Evolutionary conservation across 2,113 vertebrate genomes (phyloP).

Genomic region (Brienomyrus longianalis): DNA sequence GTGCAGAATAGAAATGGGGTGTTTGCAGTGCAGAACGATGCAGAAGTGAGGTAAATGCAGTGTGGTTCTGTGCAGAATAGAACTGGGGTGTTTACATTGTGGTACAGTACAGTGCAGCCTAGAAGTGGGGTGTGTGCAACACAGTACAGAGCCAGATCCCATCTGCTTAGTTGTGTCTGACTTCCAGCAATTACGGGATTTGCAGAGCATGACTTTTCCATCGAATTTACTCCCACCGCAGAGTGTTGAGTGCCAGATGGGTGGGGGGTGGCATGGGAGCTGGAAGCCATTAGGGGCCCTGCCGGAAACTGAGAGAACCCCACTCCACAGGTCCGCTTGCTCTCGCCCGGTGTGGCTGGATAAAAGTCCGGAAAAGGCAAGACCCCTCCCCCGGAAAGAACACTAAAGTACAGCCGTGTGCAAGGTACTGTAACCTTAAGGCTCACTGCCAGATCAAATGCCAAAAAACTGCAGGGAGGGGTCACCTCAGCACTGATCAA

Average conservation of each 20-base stretch:
- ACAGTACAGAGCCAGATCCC: constrained; percentile 14
- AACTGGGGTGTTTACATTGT: neutral
- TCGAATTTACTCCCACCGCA: constrained; percentile 43
- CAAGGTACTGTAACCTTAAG: neutral
- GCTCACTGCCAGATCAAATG: neutral
- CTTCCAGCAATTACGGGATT: constrained; percentile 38
- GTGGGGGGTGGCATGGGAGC: constrained; percentile 42
- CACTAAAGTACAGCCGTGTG: neutral
- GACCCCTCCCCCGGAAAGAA: neutral
- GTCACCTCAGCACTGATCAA: constrained; percentile 1
- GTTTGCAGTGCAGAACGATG: neutral
- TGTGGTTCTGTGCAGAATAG: neutral
- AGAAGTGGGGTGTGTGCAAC: neutral
- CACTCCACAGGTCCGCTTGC: neutral
- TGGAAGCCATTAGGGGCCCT: constrained; percentile 46
- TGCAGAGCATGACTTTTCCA: constrained; percentile 47
- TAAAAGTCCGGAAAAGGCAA: neutral
- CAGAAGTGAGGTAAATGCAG: neutral
- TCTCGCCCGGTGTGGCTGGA: constrained; percentile 29
- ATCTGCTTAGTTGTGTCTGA: constrained; percentile 20
- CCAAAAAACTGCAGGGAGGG: neutral
- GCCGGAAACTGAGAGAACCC: neutral
- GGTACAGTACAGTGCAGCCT: neutral
- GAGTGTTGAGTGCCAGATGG: constrained; percentile 24
- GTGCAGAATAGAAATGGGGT: neutral